phyloP scores from a whole-genome alignment of 2,113 vertebrate species.

The Pteruthius melanotis region DNA sequence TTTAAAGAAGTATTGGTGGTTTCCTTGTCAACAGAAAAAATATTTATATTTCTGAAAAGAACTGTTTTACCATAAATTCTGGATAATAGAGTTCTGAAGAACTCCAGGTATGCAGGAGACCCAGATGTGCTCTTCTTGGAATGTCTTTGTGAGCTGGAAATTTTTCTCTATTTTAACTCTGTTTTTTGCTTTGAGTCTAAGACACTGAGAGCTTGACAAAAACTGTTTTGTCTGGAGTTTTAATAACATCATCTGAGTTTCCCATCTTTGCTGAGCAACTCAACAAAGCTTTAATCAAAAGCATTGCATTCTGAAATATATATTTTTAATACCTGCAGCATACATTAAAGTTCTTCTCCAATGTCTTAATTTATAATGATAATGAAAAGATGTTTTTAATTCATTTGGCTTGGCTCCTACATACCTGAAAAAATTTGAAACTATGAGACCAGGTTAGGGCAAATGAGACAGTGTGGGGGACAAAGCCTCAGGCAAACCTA shows the following conservation, averaged over 20 bases:
- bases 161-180: neutral
- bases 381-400: neutral
- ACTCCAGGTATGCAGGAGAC: neutral
- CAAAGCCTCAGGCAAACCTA: neutral
- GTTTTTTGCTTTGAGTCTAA: neutral
- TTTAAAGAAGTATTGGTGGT: neutral
- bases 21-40: neutral
- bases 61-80: neutral
- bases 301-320: neutral
- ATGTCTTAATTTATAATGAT: neutral
- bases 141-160: neutral
- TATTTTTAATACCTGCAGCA: neutral
- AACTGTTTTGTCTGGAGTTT: neutral
- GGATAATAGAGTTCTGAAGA: neutral
- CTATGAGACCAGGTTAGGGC: neutral
- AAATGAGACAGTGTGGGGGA: accelerated
- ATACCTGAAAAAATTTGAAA: neutral
- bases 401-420: neutral
- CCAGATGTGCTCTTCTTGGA: neutral
- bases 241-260: neutral
- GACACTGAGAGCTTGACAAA: neutral
- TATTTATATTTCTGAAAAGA: neutral
- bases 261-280: neutral
- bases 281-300: slow-evolving; percentile 7
- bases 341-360: neutral